Evolutionary conservation across 2,888 invertebrate genomes (phyloP), one percentile per base, ranked within the genome.

Genomic region (Ochropleura plecta): DNA sequence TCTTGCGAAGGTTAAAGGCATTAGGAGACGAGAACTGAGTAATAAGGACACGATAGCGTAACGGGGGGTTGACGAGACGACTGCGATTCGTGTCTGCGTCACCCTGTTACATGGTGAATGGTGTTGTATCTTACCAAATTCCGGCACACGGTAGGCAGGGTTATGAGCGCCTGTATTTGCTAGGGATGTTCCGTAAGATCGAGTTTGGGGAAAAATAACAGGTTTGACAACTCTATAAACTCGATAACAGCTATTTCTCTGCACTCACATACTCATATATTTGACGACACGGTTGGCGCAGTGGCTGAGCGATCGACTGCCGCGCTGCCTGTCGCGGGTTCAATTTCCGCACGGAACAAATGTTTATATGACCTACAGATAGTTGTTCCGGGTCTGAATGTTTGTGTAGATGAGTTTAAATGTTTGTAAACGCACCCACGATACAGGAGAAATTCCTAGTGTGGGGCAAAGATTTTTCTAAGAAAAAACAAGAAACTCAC

Each of bases 181-280:
- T 84, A 85, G 77, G 42, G 86, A 79, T 77, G 85, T 60, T 49
- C 53, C 6, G 3, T 46, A n/a, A 6, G 0, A 18, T 70, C 20
- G 18, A 53, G 40, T 72, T 40, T 14, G 6, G 2, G 7, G 42
- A 12, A 16, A 51, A 8, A 53, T 0, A 0, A 76, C 14, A 16
- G 9, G 8, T 30, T 59, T 42, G 20, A 20, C 5, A 9, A 42
- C 3, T 20, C 9, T 4, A 3, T n/a, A 16, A 44, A 20, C 4
- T 20, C 6, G 16, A 30, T 10, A 42, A 14, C 0, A 14, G 3
- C 8, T 12, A 44, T 53, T 40, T 51, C 5, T 20, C n/a, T 55
- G 10, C 16, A 20, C 3, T 53, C n/a, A n/a, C n/a, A n/a, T n/a
- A n/a, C n/a, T n/a, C n/a, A n/a, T n/a, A n/a, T n/a, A n/a, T n/a